Evolutionary conservation across 2,888 invertebrate genomes (phyloP), one percentile per base, ranked within the genome.

Genomic region (Pharmacophagus antenor): DNA sequence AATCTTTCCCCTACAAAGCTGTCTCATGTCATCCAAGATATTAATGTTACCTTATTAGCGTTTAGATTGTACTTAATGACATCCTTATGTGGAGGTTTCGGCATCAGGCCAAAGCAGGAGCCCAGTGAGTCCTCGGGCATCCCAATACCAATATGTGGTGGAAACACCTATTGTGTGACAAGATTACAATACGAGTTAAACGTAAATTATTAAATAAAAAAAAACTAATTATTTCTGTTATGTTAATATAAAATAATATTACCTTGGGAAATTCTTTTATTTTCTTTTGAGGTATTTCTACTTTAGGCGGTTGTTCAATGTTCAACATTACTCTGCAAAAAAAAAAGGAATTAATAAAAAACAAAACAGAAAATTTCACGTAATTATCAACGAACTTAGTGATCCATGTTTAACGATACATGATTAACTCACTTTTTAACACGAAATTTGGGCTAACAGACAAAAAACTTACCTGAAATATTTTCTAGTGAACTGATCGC

Each of bases 401-500:
- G 15, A 31, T 31, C 15, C 7, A 31, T 31, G n/a, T n/a, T n/a
- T n/a, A n/a, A n/a, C n/a, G 15, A 31, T 31, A 15, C 7, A 31
- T 31, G 8, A 10, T 10, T 10, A 31, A 12, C 10, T 12, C 0
- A 2, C 2, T 10, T 12, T 12, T 3, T 12, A 12, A 31, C 31
- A 10, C 2, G 31, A 31, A 2, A 15, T 12, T 31, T 3, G 31
- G 12, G 3, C 15, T 10, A 31, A n/a, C n/a, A 31, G 15, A 12
- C 12, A 37, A 37, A 37, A n/a, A 25, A 49, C 22, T 22, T 68
- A 88, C 85, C 72, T 91, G 78, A 93, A 97, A 82, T 95, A 97
- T 65, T 92, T 93, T 67, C 96, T 92, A 0, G 97, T 97, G 81
- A 95, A 96, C 18, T 88, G 79, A 74, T 97, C 97, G 75, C 96